These are phyloP conservation scores for Cottus gobio DNA, from an alignment of 2,113 vertebrate species.

Conservation along the genomic window DNA sequence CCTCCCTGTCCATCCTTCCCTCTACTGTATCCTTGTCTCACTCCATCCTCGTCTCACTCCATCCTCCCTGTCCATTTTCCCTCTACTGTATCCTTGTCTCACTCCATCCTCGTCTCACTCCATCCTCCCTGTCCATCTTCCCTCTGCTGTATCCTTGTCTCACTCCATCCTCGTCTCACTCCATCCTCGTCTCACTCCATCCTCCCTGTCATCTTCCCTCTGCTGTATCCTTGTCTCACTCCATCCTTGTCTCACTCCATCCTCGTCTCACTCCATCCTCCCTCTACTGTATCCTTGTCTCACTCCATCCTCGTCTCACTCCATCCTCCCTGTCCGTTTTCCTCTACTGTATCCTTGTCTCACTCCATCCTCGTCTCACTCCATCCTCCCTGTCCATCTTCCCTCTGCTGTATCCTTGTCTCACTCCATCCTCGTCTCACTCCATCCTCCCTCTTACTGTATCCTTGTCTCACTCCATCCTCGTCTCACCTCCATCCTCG, in stretches of 20 bases:
- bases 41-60: too few species aligned
- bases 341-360: constrained; percentile 33
- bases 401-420: constrained; percentile 23
- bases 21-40: constrained; percentile 23
- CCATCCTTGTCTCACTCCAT: too few species aligned
- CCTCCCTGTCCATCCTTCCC: too few species aligned
- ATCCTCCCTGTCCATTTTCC: too few species aligned
- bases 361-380: background rate
- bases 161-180: background rate
- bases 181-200: background rate
- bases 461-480: too few species aligned
- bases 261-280: background rate
- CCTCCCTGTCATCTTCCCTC: too few species aligned
- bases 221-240: too few species aligned
- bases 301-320: background rate
- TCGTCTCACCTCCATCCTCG: background rate
- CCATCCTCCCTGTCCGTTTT: too few species aligned
- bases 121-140: too few species aligned
- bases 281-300: too few species aligned
- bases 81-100: constrained; percentile 26
- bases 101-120: background rate
- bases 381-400: too few species aligned
- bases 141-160: constrained; percentile 13
- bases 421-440: background rate
- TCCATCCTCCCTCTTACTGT: constrained; percentile 1